Conservation (phyloP, 2,888 invertebrate genomes). For the Melikaiella ostensackeni region DNA sequence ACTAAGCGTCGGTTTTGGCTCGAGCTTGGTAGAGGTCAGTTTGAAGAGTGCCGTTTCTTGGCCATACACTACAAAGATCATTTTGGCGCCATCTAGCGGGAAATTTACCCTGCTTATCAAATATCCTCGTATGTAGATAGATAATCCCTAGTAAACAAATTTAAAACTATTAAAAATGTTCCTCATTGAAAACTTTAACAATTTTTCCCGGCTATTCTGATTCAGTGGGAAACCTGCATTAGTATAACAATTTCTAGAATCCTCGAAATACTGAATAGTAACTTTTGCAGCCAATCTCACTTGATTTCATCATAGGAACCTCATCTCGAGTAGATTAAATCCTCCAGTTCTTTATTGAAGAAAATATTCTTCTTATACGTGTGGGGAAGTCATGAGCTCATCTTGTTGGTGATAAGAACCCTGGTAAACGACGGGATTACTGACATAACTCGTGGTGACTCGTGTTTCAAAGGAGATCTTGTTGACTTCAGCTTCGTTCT, state of each 20-base stretch:
- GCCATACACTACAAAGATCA: no score
- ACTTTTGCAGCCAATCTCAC: not conserved
- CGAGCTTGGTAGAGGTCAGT: no score
- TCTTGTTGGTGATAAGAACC: not conserved
- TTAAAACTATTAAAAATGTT: no score
- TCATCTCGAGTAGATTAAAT: not conserved
- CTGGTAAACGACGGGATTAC: not conserved
- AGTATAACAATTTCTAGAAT: not conserved
- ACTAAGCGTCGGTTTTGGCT: no score
- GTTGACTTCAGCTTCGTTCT: conserved; percentile 24
- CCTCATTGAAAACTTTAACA: no score
- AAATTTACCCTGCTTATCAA: no score
- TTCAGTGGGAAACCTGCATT: no score
- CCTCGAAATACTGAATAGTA: not conserved
- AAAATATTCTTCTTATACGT: not conserved
- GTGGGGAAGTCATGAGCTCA: not conserved
- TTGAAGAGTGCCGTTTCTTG: no score
- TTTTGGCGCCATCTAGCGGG: no score
- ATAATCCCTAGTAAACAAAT: no score
- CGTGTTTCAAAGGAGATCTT: conserved; percentile 9
- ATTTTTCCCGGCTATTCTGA: no score
- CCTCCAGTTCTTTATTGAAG: not conserved
- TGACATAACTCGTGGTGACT: conserved; percentile 5
- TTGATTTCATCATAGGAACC: not conserved
- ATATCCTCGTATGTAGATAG: no score